phyloP scores from a whole-genome alignment of 1,140 invertebrate genomes.

The Leptopilina boulardi region DNA sequence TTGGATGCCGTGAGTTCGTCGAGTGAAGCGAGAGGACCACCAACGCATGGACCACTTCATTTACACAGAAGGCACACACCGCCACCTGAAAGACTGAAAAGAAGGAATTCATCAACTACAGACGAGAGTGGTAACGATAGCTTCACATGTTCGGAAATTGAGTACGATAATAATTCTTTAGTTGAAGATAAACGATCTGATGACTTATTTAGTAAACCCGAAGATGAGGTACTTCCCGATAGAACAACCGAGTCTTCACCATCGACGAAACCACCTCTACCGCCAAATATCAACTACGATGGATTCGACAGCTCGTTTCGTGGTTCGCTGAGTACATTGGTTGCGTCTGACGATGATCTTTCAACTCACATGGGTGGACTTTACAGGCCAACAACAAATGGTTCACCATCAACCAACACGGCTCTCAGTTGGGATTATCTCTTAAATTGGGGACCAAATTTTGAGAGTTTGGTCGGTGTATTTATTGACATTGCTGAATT shows the following conservation, averaged over 20 bases:
- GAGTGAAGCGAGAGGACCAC: conserved; percentile 87
- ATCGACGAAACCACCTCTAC: conserved; percentile 79
- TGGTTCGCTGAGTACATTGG: conserved; percentile 93
- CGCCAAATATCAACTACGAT: conserved; percentile 86
- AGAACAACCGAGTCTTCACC: conserved; percentile 70
- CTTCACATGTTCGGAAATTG: conserved; percentile 98
- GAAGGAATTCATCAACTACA: conserved; percentile 88
- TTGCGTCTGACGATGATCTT: conserved; percentile 94
- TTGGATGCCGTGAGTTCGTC: conserved; percentile 94
- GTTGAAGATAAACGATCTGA: conserved; percentile 85
- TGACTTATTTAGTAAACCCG: conserved; percentile 60
- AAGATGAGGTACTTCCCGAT: conserved; percentile 76
- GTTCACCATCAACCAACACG: conserved; percentile 83
- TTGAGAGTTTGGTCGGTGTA: conserved; percentile 94
- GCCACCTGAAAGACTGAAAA: conserved; percentile 80
- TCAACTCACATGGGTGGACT: conserved; percentile 84
- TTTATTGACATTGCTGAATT: conserved; percentile 97
- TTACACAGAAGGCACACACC: conserved; percentile 80
- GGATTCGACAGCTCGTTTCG: conserved; percentile 95
- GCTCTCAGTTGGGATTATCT: conserved; percentile 94
- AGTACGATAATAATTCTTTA: conserved; percentile 93
- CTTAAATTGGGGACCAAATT: conserved; percentile 96
- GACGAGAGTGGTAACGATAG: conserved; percentile 98
- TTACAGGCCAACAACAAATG: conserved; percentile 84
- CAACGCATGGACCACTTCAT: conserved; percentile 77